Evolutionary conservation across 2,113 vertebrate genomes (phyloP).

Genomic region (Takifugu flavidus): DNA sequence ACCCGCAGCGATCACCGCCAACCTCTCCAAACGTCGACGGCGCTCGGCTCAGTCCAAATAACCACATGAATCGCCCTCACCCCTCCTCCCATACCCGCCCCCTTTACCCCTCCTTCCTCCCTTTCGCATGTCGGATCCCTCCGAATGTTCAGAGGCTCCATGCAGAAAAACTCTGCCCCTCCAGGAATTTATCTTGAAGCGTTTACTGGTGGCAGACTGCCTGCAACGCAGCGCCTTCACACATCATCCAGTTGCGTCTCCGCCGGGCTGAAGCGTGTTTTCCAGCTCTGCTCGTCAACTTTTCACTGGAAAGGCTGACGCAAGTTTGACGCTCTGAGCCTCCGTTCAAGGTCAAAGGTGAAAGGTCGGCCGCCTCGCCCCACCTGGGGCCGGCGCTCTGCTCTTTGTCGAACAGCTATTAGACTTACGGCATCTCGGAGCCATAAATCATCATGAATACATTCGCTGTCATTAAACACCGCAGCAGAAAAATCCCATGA

Average conservation of each 20-base stretch:
- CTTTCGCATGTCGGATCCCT: neutral
- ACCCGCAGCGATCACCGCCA: conserved; percentile 37
- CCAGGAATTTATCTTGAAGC: conserved; percentile 39
- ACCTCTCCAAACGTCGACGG: conserved; percentile 28
- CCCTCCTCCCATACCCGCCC: neutral
- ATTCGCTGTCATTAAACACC: conserved; percentile 56
- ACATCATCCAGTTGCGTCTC: conserved; percentile 40
- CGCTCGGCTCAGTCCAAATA: conserved; percentile 10
- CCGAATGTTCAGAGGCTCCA: conserved; percentile 14
- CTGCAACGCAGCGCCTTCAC: conserved; percentile 15
- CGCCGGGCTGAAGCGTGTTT: conserved; percentile 33
- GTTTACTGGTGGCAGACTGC: too few relatives aligned
- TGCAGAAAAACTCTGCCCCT: conserved; percentile 24
- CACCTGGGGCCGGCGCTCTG: neutral
- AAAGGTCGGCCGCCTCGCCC: conserved; percentile 11
- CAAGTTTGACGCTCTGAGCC: conserved; percentile 8
- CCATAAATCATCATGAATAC: conserved; percentile 42
- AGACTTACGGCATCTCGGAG: conserved; percentile 15
- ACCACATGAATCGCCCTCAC: conserved; percentile 30
- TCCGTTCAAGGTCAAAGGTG: conserved; percentile 45
- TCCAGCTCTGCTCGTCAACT: conserved; percentile 18
- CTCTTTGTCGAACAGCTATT: conserved; percentile 34
- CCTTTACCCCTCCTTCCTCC: neutral
- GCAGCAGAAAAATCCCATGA: conserved; percentile 40
- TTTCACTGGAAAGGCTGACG: conserved; percentile 4